Percentiles rank a stretch among this genome's conserved stretches.
phyloP scores from a whole-genome alignment of 2,113 vertebrate species.

The Etheostoma spectabile region DNA sequence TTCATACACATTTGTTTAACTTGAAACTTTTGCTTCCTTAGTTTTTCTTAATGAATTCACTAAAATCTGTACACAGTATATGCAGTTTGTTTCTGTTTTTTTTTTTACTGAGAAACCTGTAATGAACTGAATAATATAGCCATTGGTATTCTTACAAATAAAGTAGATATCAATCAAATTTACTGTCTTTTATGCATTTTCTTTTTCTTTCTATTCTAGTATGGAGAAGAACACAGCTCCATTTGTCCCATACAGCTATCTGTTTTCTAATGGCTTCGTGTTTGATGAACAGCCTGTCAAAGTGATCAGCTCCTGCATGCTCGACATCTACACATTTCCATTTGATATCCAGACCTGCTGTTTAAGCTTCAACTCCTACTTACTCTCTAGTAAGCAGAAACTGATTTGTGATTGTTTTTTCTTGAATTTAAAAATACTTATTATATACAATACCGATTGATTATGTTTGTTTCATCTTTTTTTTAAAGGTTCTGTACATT shows the following conservation, averaged over 20 bases:
- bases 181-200: not conserved
- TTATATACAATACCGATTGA: not conserved
- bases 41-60: not conserved
- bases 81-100: not conserved
- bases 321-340: constrained; percentile 69
- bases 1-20: not conserved
- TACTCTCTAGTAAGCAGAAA: constrained; percentile 31
- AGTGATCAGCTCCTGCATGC: constrained; percentile 69
- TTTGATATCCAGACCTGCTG: constrained; percentile 71
- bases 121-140: not conserved
- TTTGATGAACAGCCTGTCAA: constrained; percentile 37
- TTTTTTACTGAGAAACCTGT: not conserved
- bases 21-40: not conserved
- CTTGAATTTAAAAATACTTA: not conserved
- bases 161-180: not conserved
- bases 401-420: not conserved
- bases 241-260: constrained; percentile 43
- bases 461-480: not conserved
- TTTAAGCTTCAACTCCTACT: constrained; percentile 63
- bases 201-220: constrained; percentile 18
- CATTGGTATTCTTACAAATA: not conserved
- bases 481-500: not conserved
- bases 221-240: constrained; percentile 65
- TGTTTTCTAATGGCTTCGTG: not conserved
- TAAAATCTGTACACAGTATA: not conserved